Percentiles rank a stretch among this genome's conserved stretches.
These are phyloP conservation scores for Euleptes europaea DNA, from an alignment of 2,113 vertebrate species.

Conservation along the genomic window DNA sequence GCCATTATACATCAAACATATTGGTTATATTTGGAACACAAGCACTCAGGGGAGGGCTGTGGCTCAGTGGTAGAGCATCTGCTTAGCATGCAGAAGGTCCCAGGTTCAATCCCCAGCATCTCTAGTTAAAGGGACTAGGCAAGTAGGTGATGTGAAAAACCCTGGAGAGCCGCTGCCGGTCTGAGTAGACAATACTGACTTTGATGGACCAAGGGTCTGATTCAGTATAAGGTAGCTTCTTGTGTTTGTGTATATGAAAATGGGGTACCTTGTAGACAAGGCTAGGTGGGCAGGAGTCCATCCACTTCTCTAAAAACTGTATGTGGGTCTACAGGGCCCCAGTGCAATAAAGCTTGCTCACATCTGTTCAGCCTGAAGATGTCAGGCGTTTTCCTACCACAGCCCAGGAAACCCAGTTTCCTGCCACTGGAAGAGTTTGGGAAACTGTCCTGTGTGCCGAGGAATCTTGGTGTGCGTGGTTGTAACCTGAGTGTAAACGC, in stretches of 20 bases:
- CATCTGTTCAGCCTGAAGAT: background rate
- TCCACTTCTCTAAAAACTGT: background rate
- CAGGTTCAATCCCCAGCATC: no score
- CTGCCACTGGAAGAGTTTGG: background rate
- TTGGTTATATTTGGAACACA: background rate
- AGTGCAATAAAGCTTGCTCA: background rate
- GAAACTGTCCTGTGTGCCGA: conserved; percentile 1
- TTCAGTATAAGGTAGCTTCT: no score
- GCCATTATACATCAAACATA: background rate
- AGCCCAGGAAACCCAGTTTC: background rate
- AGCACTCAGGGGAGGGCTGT: no score
- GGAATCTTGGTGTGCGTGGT: background rate
- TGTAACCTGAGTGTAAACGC: conserved; percentile 24
- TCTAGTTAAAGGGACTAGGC: no score
- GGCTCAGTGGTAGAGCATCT: no score
- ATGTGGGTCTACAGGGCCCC: background rate
- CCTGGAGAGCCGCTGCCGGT: no score
- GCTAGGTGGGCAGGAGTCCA: background rate
- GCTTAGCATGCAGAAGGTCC: no score
- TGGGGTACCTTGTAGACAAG: background rate
- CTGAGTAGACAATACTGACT: no score
- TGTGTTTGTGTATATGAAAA: background rate
- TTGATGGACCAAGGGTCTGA: no score
- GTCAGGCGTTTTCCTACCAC: background rate
- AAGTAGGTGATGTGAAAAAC: no score